phyloP scores from a whole-genome alignment of 1,140 invertebrate genomes.

The Chlorops oryzae region DNA sequence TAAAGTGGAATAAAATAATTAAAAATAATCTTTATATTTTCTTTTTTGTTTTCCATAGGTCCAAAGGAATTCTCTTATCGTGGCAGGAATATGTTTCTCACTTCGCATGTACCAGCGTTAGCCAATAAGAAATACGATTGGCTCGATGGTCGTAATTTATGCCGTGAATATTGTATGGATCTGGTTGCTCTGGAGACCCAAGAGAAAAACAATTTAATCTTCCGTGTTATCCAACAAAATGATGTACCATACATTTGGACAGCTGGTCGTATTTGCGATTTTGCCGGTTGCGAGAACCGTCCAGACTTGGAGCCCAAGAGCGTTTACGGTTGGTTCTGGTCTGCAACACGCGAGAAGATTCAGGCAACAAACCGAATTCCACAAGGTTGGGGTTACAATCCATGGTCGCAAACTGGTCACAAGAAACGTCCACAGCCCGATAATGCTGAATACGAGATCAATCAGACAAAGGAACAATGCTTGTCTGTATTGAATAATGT shows the following conservation, averaged over 20 bases:
- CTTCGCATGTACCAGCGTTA: constrained; percentile 70
- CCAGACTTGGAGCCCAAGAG: constrained; percentile 79
- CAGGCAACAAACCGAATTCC: constrained; percentile 70
- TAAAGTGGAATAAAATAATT: no score
- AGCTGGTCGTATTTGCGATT: constrained; percentile 82
- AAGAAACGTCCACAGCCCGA: constrained; percentile 82
- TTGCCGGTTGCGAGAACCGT: constrained; percentile 83
- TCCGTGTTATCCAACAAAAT: constrained; percentile 77
- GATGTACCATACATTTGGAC: constrained; percentile 92
- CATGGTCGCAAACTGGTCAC: constrained; percentile 84
- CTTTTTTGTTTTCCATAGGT: no score
- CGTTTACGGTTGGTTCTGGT: constrained; percentile 89
- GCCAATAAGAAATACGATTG: constrained; percentile 77
- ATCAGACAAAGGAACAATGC: constrained; percentile 80
- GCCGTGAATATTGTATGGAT: constrained; percentile 89
- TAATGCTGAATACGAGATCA: constrained; percentile 88
- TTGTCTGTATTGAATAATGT: constrained; percentile 82
- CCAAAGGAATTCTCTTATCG: constrained; percentile 83
- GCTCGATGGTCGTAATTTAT: constrained; percentile 83
- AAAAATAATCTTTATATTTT: no score
- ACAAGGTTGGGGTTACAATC: constrained; percentile 60
- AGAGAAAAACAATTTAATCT: constrained; percentile 83
- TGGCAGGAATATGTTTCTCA: constrained; percentile 85
- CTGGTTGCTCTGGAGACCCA: constrained; percentile 79
- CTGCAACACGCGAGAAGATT: constrained; percentile 81